Evolutionary conservation across 1,140 invertebrate genomes (phyloP), one percentile per base, ranked within the genome.

Genomic region (Zaprionus nigranus): DNA sequence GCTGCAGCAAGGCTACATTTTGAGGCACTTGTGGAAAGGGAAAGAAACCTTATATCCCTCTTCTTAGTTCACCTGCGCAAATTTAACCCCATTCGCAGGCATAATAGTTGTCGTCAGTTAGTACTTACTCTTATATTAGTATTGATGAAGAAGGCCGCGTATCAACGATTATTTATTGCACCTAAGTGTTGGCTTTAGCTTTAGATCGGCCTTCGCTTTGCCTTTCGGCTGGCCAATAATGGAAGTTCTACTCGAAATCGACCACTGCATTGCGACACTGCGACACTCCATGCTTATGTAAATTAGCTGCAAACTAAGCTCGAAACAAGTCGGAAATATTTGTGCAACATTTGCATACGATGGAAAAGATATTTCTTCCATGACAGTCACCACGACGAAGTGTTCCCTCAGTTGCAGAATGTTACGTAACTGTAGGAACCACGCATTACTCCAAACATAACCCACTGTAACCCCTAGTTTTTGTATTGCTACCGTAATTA

Each of bases 1-100:
- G 63, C 81, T 85, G 81, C 82, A 78, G 60, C 58, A 34, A 34
- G 30, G 69, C 58, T 59, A 62, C 74, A 57, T 66, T 72, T 61
- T 77, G 75, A 68, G 67, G 36, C 71, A 72, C 38, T 65, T 67
- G 54, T 7, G 40, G 2, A 9, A 53, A 43, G 73, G 61, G 58
- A 61, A 54, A 59, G 46, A 40, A 59, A 43, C 60, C 54, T 36
- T 57, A 56, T 62, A 15, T 62, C 49, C 40, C 5, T 54, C 17
- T 13, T 49, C 20, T 53, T 15, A 54, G 43, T 65, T 63, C 60
- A 59, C 24, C 26, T 58, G 22, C 36, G 36, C 30, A 22, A n/a
- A 36, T 51, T 26, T 26, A 13, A 3, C n/a, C 28, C 22, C 51
- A 28, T n/a, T 26, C 53, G 28, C 3, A 15, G 7, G n/a, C 38